phyloP scores from a whole-genome alignment of 2,888 invertebrate species.

The Selenia dentaria region DNA sequence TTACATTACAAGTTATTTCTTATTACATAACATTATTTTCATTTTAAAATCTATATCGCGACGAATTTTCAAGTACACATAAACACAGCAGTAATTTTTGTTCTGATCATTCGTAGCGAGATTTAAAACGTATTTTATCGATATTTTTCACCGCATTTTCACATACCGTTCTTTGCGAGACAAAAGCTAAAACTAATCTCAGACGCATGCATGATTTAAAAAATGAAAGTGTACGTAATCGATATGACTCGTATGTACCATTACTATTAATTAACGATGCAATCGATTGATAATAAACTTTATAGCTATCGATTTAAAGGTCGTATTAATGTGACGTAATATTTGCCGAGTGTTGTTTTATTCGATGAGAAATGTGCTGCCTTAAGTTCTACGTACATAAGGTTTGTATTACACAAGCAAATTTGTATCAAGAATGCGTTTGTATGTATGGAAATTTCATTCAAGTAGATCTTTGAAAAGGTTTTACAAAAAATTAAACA shows the following conservation, averaged over 20 bases:
- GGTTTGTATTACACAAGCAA: background rate
- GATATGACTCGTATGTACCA: slow-evolving; percentile 20
- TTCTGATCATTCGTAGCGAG: too few species aligned
- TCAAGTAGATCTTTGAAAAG: too few species aligned
- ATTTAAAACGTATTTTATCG: too few species aligned
- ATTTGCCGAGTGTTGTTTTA: background rate
- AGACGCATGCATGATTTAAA: slow-evolving; percentile 18
- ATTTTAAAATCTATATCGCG: too few species aligned
- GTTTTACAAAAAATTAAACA: too few species aligned
- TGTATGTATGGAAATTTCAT: background rate
- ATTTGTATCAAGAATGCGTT: background rate
- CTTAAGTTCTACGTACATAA: background rate
- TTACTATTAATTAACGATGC: slow-evolving; percentile 3
- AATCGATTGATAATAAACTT: slow-evolving; percentile 21
- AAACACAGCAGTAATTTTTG: too few species aligned
- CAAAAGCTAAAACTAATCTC: slow-evolving; percentile 15
- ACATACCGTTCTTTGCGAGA: slow-evolving; percentile 5
- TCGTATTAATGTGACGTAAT: slow-evolving; percentile 5
- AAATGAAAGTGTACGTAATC: slow-evolving; percentile 34
- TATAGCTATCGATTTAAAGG: slow-evolving; percentile 11
- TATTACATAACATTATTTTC: too few species aligned
- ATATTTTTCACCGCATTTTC: too few species aligned
- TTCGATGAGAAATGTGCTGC: background rate
- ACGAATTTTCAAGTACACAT: too few species aligned
- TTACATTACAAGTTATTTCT: too few species aligned